Evolutionary conservation across 1,140 invertebrate species (phyloP).

Genomic region (Pseudomyrmex concolor): DNA sequence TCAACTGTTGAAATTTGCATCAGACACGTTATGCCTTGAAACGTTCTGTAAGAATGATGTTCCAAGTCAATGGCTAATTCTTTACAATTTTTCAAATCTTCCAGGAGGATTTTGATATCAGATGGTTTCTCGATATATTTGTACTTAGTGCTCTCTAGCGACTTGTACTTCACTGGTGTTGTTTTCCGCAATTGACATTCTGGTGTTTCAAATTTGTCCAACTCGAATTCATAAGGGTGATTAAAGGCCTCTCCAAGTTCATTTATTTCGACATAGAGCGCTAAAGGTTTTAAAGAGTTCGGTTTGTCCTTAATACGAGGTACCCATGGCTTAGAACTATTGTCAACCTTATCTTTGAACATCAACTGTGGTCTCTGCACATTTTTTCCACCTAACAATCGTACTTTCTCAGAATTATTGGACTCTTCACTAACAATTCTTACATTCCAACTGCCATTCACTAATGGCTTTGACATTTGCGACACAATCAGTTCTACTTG

Average conservation of each 20-base stretch:
- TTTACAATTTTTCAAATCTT: constrained; percentile 88
- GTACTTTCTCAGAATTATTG: constrained; percentile 80
- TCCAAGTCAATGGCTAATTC: constrained; percentile 96
- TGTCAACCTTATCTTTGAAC: constrained; percentile 95
- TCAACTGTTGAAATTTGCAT: constrained; percentile 96
- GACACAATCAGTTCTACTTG: constrained; percentile 81
- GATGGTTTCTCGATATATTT: constrained; percentile 89
- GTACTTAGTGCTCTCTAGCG: constrained; percentile 88
- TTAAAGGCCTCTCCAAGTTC: constrained; percentile 86
- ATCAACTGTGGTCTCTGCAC: constrained; percentile 92
- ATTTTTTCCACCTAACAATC: constrained; percentile 90
- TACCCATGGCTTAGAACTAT: constrained; percentile 90
- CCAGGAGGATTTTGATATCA: constrained; percentile 88
- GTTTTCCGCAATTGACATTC: constrained; percentile 83
- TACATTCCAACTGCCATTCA: constrained; percentile 87
- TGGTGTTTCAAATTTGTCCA: constrained; percentile 89
- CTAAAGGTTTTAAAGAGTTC: constrained; percentile 93
- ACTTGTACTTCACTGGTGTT: constrained; percentile 83
- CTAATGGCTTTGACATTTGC: constrained; percentile 69
- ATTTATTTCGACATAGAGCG: constrained; percentile 89
- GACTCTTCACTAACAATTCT: constrained; percentile 10
- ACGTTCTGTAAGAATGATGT: constrained; percentile 94
- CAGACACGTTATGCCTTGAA: constrained; percentile 95
- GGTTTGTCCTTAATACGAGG: constrained; percentile 95
- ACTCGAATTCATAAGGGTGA: constrained; percentile 96